Conservation (phyloP, 2,113 vertebrate genomes). For the Opisthocomus hoazin region DNA sequence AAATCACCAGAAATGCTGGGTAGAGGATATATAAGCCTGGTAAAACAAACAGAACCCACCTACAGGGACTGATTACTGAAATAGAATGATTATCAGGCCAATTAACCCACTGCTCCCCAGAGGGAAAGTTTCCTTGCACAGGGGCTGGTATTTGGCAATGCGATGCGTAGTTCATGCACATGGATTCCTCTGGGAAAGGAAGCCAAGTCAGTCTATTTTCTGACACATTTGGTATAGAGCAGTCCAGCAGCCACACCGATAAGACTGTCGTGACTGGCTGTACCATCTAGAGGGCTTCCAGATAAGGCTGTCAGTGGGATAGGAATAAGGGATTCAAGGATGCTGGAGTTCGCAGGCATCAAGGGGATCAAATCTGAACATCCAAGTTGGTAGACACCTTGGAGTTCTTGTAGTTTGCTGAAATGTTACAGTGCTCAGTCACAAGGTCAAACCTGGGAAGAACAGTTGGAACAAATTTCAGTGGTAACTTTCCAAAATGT, state of each 20-base stretch:
- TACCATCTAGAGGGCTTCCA: not conserved
- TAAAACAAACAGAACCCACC: constrained; percentile 42
- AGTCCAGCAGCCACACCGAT: not conserved
- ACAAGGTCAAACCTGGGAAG: not conserved
- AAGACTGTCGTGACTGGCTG: not conserved
- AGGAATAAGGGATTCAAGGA: not conserved
- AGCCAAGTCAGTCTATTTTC: not conserved
- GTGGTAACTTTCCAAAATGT: not conserved
- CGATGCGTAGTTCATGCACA: not conserved
- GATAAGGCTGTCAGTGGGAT: not conserved
- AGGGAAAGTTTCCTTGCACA: not conserved
- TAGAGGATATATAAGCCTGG: not conserved
- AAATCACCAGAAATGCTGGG: not conserved
- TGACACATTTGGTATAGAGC: not conserved
- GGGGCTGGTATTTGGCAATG: not conserved
- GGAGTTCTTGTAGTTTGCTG: not conserved
- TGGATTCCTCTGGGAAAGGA: not conserved
- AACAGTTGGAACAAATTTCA: not conserved
- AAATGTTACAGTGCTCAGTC: not conserved
- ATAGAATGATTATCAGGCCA: constrained; percentile 30
- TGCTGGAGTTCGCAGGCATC: not conserved
- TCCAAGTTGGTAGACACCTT: not conserved
- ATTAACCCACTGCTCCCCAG: constrained; percentile 47
- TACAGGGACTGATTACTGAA: constrained; percentile 51
- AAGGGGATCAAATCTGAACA: not conserved